A percentile compares a stretch with the other conserved stretches of the same genome.
These are phyloP conservation scores for Ceratoteleas bidentatus DNA, from an alignment of 1,140 invertebrate genomes.

Conservation along the genomic window DNA sequence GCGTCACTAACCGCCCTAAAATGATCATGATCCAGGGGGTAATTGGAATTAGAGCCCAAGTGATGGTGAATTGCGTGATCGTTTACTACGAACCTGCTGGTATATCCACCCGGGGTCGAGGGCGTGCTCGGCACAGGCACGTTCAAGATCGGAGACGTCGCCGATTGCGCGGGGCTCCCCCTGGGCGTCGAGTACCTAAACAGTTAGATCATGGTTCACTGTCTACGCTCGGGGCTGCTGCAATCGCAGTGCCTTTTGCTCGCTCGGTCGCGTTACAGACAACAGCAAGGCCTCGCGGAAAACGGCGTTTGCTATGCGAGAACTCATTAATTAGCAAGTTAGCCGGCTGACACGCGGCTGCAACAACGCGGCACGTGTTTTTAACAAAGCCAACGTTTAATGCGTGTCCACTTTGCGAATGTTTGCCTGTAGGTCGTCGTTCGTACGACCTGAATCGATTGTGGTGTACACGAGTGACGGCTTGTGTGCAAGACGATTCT, in stretches of 20 bases:
- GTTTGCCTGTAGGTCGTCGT: no score
- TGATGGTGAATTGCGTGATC: slow-evolving; percentile 76
- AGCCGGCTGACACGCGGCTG: no score
- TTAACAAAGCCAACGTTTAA: slow-evolving; percentile 35
- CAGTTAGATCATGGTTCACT: slow-evolving; percentile 49
- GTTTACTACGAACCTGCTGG: slow-evolving; percentile 81
- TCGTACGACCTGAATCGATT: no score
- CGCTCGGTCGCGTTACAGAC: slow-evolving; percentile 6
- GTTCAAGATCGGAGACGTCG: slow-evolving; percentile 70
- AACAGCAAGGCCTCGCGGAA: slow-evolving; percentile 19
- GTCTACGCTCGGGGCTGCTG: slow-evolving; percentile 26
- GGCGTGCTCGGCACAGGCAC: slow-evolving; percentile 67
- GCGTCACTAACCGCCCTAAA: slow-evolving; percentile 74
- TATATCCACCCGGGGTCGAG: slow-evolving; percentile 76
- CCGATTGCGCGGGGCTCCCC: slow-evolving; percentile 78
- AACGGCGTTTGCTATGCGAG: slow-evolving; percentile 9
- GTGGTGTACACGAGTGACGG: no score
- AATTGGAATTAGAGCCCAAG: slow-evolving; percentile 78
- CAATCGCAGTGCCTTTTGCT: no score
- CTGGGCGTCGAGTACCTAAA: slow-evolving; percentile 79
- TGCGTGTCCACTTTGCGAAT: not conserved
- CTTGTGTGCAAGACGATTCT: no score
- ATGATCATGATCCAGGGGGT: slow-evolving; percentile 76
- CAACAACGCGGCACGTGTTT: slow-evolving; percentile 17
- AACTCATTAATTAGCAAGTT: slow-evolving; percentile 46